Base-by-base conservation (phyloP, 2,888 invertebrate species). In the Drosophila borborema region DNA sequence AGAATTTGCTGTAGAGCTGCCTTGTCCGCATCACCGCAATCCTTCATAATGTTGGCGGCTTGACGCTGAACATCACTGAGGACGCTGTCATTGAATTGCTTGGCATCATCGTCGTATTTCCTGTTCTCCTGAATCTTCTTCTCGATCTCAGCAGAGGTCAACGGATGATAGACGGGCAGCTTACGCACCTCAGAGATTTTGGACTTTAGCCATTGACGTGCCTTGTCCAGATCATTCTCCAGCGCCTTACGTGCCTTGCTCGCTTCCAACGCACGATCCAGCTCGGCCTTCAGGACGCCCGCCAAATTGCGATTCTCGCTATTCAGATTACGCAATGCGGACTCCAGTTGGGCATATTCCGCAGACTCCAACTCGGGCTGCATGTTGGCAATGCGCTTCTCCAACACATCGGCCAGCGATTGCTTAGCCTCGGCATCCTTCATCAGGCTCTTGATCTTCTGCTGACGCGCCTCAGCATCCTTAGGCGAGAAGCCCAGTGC, bases 381-480 rank as follows among this genome's bases (percentile, higher is more conserved):
- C 94, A 98, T 96, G 79, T 97, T 97, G 72, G 95, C 95, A 16
- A 98, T 95, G 69, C 97, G 96, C 92, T 97, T 97, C 82, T 97
- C 96, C 34, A 98, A 93, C 0, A 97, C 96, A 83, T 97, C 97
- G 66, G 97, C 96, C 7, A 97, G 94, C 0, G 96, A 95, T 87
- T 96, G 96, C 92, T 98, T 97, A 10, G 96, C 96, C 86, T 97
- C 97, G 2, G 97, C 95, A 92, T 98, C 98, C 92, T 97, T 97
- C 59, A 97, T 93, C 64, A 97, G 93, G 60, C 95, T 95, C 90
- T 96, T 97, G 48, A 96, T 93, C 81, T 95, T 94, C 87, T 96
- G 95, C 54, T 96, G 95, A 66, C 95, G 94, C 73, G 96, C 96
- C 85, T 97, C 97, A 0, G 96, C 96, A 46, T 95, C 95, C 82